These are phyloP conservation scores for Netelia melanura DNA, from an alignment of 2,888 invertebrate species.

Conservation along the genomic window DNA sequence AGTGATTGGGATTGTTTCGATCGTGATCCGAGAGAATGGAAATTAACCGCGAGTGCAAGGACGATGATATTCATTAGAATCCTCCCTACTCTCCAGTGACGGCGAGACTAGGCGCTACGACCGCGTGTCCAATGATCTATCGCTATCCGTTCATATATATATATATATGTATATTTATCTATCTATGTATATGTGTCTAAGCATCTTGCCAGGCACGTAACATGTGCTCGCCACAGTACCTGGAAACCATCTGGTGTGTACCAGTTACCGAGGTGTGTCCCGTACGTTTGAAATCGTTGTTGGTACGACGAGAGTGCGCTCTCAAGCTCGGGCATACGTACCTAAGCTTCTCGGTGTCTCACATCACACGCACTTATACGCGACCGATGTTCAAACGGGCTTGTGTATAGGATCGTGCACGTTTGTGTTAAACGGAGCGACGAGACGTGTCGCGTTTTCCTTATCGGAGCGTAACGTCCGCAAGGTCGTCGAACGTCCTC, in stretches of 20 bases:
- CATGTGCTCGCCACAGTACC: conserved; percentile 28
- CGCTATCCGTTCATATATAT: not conserved
- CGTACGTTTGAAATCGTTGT: conserved; percentile 48
- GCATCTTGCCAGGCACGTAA: conserved; percentile 10
- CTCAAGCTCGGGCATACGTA: not conserved
- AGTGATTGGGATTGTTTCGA: conserved; percentile 31
- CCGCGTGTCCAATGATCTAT: not conserved
- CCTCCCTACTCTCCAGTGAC: conserved; percentile 7
- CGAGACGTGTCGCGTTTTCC: conserved; percentile 65
- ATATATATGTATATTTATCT: too few relatives aligned
- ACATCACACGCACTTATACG: conserved; percentile 23
- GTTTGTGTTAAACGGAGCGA: conserved; percentile 10
- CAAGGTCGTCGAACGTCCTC: conserved; percentile 77
- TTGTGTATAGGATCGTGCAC: not conserved
- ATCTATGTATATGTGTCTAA: too few relatives aligned
- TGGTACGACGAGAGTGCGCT: not conserved
- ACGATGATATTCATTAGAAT: conserved; percentile 45
- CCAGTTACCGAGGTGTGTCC: conserved; percentile 59
- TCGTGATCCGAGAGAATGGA: conserved; percentile 40
- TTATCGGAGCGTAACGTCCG: conserved; percentile 74
- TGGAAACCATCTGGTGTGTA: conserved; percentile 63
- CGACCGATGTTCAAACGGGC: not conserved
- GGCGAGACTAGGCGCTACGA: conserved; percentile 16
- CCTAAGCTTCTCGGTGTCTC: not conserved
- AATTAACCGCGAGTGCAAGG: conserved; percentile 29